phyloP scores from a whole-genome alignment of 2,113 vertebrate genomes.

The Crotalus tigris region DNA sequence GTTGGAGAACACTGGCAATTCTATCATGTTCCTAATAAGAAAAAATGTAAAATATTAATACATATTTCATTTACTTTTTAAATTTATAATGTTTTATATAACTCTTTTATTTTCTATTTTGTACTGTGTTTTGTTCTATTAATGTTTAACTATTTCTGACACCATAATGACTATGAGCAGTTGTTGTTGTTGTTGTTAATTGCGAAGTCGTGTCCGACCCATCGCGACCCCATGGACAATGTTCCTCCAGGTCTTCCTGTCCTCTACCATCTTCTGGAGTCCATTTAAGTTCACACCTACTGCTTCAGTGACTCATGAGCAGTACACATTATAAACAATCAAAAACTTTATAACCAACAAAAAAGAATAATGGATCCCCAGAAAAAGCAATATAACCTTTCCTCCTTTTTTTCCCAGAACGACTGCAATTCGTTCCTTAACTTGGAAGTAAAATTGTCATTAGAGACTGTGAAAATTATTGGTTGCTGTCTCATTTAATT shows the following conservation, averaged over 20 bases:
- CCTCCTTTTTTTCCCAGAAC: too few species aligned
- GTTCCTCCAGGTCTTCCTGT: too few species aligned
- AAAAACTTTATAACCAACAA: not conserved
- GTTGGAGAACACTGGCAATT: constrained; percentile 80
- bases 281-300: too few species aligned
- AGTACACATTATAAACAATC: not conserved
- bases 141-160: not conserved
- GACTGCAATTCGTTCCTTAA: not conserved
- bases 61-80: not conserved
- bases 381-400: not conserved
- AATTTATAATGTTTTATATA: not conserved
- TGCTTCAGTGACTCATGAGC: not conserved
- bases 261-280: too few species aligned
- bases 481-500: not conserved
- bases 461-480: not conserved
- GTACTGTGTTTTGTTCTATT: not conserved
- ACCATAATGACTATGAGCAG: not conserved
- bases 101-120: not conserved
- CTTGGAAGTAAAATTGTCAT: not conserved
- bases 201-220: too few species aligned
- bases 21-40: constrained; percentile 81
- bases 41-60: not conserved
- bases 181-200: not conserved
- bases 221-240: too few species aligned
- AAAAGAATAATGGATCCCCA: not conserved